Evolutionary conservation across 2,113 vertebrate genomes (phyloP).

Genomic region (Triplophysa dalaica): DNA sequence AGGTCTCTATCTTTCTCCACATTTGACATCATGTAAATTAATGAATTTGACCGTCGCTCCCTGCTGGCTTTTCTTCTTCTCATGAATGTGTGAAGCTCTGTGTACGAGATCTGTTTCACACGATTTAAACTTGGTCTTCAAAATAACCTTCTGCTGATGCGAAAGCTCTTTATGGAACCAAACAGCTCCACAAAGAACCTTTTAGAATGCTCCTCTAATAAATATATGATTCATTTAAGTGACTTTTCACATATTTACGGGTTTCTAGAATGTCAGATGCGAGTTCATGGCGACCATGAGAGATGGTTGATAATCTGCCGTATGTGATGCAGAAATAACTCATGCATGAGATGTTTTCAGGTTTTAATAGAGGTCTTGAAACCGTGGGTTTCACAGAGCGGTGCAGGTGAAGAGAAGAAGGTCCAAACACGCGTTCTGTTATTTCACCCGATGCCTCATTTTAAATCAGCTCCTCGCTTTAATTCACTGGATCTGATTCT

Average conservation of each 20-base stretch:
- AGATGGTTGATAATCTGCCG: neutral
- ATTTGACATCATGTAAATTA: too few species aligned
- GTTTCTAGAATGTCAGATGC: too few species aligned
- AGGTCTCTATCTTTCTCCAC: too few species aligned
- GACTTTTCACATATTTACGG: too few species aligned
- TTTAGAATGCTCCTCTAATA: too few species aligned
- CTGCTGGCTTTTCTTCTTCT: too few species aligned
- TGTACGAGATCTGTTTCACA: too few species aligned
- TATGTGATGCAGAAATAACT: constrained; percentile 24
- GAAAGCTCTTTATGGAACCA: neutral
- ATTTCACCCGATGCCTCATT: constrained; percentile 10
- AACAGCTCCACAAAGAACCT: too few species aligned
- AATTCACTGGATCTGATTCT: constrained; percentile 27
- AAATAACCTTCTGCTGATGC: constrained; percentile 10
- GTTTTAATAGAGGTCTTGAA: neutral
- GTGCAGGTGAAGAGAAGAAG: neutral
- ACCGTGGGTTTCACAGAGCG: constrained; percentile 12
- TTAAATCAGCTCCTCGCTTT: constrained; percentile 16
- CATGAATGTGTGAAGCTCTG: too few species aligned
- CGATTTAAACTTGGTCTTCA: neutral
- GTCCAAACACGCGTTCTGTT: neutral
- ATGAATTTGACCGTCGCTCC: too few species aligned
- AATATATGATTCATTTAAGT: too few species aligned
- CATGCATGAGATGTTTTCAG: neutral
- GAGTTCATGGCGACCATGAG: too few species aligned